Evolutionary conservation across 2,113 vertebrate species (phyloP).

Genomic region (pig (Sus scrofa)): T2T-Sscrofa CM000829.6:51708501-51709000

Average conservation of each 20-base stretch:
- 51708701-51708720: background rate
- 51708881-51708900: background rate
- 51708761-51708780: background rate
- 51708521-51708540: background rate
- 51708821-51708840: background rate
- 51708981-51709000: background rate
- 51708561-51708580: background rate
- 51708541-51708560: background rate
- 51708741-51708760: background rate
- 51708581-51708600: background rate
- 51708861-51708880: background rate
- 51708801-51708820: background rate
- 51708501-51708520: background rate
- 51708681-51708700: background rate
- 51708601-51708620: background rate
- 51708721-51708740: background rate
- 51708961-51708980: background rate
- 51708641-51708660: conserved; percentile 1
- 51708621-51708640: conserved; percentile 9
- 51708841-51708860: conserved; percentile 28
- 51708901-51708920: background rate
- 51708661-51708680: background rate
- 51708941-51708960: background rate
- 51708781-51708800: background rate
- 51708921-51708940: background rate